Percentiles rank a stretch among this genome's conserved stretches.
Conservation (phyloP, 2,113 vertebrate species). For the Thamnaconus septentrionalis region DNA sequence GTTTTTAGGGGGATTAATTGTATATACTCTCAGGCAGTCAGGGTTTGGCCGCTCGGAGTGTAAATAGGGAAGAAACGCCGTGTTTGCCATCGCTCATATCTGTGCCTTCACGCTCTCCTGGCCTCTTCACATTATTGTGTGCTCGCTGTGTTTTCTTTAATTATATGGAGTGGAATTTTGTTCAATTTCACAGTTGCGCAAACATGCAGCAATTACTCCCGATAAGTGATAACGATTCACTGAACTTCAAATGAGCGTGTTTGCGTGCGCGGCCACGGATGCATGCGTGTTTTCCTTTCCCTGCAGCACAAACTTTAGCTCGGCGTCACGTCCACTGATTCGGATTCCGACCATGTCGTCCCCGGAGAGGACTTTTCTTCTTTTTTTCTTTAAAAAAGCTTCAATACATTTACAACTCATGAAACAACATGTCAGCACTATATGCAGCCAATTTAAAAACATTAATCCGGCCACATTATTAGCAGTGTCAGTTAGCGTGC, state of each 20-base stretch:
- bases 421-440: too few relatives aligned
- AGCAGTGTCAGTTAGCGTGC: too few relatives aligned
- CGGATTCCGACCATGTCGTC: background rate
- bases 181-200: conserved; percentile 76
- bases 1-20: conserved; percentile 29
- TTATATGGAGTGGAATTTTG: conserved; percentile 68
- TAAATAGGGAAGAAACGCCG: conserved; percentile 29
- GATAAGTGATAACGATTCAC: conserved; percentile 69
- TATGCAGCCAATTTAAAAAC: too few relatives aligned
- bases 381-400: too few relatives aligned
- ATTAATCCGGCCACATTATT: too few relatives aligned
- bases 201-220: conserved; percentile 70
- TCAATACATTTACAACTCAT: too few relatives aligned
- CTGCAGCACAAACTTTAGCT: conserved; percentile 20
- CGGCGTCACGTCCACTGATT: conserved; percentile 23
- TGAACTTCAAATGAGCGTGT: conserved; percentile 58
- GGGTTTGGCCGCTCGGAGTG: background rate
- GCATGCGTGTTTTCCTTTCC: conserved; percentile 21
- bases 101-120: conserved; percentile 44
- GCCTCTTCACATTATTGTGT: conserved; percentile 51
- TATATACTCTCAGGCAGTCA: conserved; percentile 16
- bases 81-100: conserved; percentile 44
- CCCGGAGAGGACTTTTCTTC: too few relatives aligned
- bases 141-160: conserved; percentile 61
- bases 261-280: conserved; percentile 37